Base-by-base conservation (phyloP, 2,888 invertebrate genomes). In the Drosophila aldrichi region DNA sequence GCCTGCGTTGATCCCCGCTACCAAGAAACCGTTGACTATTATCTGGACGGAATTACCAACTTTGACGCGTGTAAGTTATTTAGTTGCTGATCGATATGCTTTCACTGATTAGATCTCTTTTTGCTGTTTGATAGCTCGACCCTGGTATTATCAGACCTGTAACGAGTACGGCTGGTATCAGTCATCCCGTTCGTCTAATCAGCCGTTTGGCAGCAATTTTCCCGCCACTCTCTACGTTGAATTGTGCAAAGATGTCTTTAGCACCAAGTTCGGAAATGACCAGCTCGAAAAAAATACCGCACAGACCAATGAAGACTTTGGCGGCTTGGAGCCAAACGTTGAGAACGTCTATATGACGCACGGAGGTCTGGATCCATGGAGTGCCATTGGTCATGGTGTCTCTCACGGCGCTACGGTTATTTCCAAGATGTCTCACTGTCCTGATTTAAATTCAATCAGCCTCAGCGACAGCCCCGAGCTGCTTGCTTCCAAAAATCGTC, bases 101-200 rank as follows among this genome's bases (percentile, higher is more conserved):
- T 38, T 18, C 14, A 32, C 29, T 46, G 29, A 70, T 44, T 60
- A n/a, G 1, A 48, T 22, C 16, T 4, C 8, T 9, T 29, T 20
- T 7, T 38, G 36, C 0, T 22, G 2, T n/a, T 34, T 10, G 3
- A 22, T n/a, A 96, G 96, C 94, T 91, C 95, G 96, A 0, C 94
- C 95, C 51, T 97, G 97, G 97, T 94, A 94, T 2, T 97, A 96
- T 91, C 97, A 97, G 93, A 97, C 96, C 0, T 98, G 98, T 91
- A 96, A 95, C 57, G 97, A 98, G 93, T 97, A 95, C 91, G 97
- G 97, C 60, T 97, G 95, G 94, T 97, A 95, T 92, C 97, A 97
- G 93, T 95, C 96, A 3, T 95, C 97, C 0, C 94, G 93, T 70
- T 94, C 95, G 14, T 55, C 82, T 0, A 89, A 93, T 0, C 95